phyloP scores from a whole-genome alignment of 1,140 invertebrate species.

The Penaeus indicus region DNA sequence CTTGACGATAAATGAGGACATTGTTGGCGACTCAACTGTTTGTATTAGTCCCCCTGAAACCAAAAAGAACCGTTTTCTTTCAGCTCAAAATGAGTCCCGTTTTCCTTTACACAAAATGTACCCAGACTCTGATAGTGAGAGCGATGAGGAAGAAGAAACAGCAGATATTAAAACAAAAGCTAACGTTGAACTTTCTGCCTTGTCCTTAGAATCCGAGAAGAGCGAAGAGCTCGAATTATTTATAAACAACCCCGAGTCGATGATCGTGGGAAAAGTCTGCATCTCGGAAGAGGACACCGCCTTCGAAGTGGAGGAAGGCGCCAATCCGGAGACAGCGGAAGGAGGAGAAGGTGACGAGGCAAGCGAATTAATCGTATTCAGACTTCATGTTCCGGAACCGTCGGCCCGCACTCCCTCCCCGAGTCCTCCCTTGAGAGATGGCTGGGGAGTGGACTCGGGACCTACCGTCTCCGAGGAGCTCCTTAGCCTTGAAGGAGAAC shows the following conservation, averaged over 20 bases:
- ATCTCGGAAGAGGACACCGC: too few species aligned
- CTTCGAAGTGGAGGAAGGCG: too few species aligned
- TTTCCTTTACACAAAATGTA: slow-evolving; percentile 51
- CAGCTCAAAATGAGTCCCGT: background rate
- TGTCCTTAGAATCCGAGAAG: background rate
- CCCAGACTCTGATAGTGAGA: slow-evolving; percentile 51
- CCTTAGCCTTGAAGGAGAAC: slow-evolving; percentile 30
- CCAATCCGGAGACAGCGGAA: too few species aligned
- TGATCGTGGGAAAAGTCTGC: slow-evolving; percentile 2
- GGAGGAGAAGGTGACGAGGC: too few species aligned
- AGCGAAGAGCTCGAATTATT: slow-evolving; percentile 46
- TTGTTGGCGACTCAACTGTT: background rate
- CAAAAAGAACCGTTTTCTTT: background rate
- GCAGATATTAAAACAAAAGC: background rate
- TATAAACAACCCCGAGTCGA: slow-evolving; percentile 45
- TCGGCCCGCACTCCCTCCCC: too few species aligned
- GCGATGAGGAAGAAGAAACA: background rate
- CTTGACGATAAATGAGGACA: background rate
- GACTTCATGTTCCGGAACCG: too few species aligned
- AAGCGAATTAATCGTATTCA: too few species aligned
- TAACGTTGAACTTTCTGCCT: background rate
- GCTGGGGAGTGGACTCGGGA: slow-evolving; percentile 28
- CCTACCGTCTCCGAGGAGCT: slow-evolving; percentile 16
- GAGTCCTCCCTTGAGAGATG: background rate
- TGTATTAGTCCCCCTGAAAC: background rate